A percentile compares a stretch with the other conserved stretches of the same genome.
Conservation (phyloP, 2,888 invertebrate species). For the Agriopis leucophaearia region DNA sequence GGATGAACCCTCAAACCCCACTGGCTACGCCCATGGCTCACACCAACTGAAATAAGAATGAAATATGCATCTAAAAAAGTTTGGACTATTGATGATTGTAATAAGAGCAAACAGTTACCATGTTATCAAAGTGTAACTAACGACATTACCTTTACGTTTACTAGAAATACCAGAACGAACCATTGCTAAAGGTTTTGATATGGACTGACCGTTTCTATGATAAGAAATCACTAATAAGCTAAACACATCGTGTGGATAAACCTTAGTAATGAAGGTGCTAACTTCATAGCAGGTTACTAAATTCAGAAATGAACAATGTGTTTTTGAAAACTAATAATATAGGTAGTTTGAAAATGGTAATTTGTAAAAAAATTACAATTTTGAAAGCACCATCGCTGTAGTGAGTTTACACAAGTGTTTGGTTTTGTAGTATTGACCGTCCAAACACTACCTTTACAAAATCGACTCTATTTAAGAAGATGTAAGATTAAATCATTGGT, state of each 20-base stretch:
- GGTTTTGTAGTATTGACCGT: slow-evolving; percentile 45
- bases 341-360: neutral
- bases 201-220: slow-evolving; percentile 9
- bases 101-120: too few relatives aligned
- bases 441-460: slow-evolving; percentile 54
- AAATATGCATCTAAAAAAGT: neutral
- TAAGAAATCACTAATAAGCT: neutral
- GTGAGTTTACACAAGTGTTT: slow-evolving; percentile 34
- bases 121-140: neutral
- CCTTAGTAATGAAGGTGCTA: neutral
- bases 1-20: too few relatives aligned
- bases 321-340: neutral
- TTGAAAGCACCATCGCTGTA: neutral
- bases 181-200: slow-evolving; percentile 1
- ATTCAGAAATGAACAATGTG: neutral
- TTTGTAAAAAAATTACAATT: neutral
- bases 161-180: neutral
- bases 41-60: neutral
- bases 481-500: too few relatives aligned
- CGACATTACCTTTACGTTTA: neutral
- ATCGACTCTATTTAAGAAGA: neutral
- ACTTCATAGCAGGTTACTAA: neutral
- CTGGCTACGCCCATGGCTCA: too few relatives aligned
- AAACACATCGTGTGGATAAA: neutral
- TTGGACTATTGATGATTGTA: too few relatives aligned